Conservation (phyloP, 2,888 invertebrate species). For the Arrhopalites spinosus region DNA sequence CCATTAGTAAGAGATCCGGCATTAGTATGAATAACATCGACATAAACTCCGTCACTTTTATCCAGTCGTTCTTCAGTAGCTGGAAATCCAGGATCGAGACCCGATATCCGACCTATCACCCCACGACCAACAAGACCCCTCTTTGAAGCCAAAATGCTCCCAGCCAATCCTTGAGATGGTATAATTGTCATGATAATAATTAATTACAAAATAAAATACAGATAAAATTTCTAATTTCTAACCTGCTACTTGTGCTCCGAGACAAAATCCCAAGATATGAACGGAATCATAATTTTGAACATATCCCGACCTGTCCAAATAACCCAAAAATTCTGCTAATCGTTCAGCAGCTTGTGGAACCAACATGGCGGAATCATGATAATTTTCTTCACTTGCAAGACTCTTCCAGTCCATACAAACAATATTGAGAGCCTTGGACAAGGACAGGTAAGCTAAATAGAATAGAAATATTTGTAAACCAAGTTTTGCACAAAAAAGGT, state of each 20-base stretch:
- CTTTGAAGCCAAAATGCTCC: neutral
- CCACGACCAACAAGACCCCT: neutral
- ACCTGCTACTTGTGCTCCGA: conserved; percentile 51
- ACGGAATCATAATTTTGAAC: conserved; percentile 7
- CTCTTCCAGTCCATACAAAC: conserved; percentile 51
- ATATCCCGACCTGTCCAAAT: conserved; percentile 14
- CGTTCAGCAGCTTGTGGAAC: conserved; percentile 47
- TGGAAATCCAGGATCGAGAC: conserved; percentile 16
- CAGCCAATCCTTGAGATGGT: conserved; percentile 42
- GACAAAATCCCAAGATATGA: conserved; percentile 49
- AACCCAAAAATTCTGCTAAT: conserved; percentile 47
- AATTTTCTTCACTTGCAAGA: conserved; percentile 46
- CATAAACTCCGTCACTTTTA: conserved; percentile 71
- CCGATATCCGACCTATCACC: conserved; percentile 45
- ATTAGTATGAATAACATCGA: conserved; percentile 64
- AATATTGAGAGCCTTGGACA: conserved; percentile 35
- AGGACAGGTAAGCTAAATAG: conserved; percentile 23
- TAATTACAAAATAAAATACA: no score
- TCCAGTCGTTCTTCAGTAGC: conserved; percentile 62
- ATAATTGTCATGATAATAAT: no score
- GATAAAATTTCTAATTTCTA: no score
- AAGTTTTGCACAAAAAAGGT: neutral
- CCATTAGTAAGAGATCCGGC: conserved; percentile 36
- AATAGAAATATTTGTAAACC: neutral
- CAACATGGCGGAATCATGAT: conserved; percentile 48